These are phyloP conservation scores for Scolopax bukidnonensis DNA, from an alignment of 2,797 vertebrate genomes.

Conservation along the genomic window DNA sequence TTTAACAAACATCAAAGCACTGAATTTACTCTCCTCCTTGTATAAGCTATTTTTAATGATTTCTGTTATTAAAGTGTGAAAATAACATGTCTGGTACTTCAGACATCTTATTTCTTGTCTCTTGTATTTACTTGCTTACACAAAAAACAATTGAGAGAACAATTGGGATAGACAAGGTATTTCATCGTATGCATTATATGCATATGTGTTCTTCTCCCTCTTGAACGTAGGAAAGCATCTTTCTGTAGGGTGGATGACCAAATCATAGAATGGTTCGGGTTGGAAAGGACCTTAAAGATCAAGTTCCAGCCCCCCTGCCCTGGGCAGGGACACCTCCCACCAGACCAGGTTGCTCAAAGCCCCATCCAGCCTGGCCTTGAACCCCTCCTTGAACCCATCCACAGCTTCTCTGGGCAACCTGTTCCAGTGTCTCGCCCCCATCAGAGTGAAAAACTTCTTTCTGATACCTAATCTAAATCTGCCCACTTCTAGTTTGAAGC, in stretches of 20 bases:
- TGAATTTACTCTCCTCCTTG: neutral
- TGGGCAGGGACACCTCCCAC: neutral
- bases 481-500: neutral
- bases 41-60: neutral
- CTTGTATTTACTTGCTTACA: neutral
- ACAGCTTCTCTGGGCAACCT: neutral
- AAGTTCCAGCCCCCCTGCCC: neutral
- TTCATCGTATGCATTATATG: rapidly evolving
- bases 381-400: neutral
- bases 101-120: neutral
- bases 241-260: neutral
- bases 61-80: neutral
- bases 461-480: neutral
- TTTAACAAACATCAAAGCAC: neutral
- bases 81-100: neutral
- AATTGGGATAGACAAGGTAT: neutral
- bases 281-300: neutral
- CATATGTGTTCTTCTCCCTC: neutral
- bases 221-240: neutral
- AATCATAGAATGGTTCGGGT: neutral
- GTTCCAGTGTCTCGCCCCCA: neutral
- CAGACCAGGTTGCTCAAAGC: neutral
- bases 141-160: neutral
- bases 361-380: neutral
- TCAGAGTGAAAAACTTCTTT: neutral